phyloP scores from a whole-genome alignment of 2,888 invertebrate genomes.

The Odontocerum albicorne region DNA sequence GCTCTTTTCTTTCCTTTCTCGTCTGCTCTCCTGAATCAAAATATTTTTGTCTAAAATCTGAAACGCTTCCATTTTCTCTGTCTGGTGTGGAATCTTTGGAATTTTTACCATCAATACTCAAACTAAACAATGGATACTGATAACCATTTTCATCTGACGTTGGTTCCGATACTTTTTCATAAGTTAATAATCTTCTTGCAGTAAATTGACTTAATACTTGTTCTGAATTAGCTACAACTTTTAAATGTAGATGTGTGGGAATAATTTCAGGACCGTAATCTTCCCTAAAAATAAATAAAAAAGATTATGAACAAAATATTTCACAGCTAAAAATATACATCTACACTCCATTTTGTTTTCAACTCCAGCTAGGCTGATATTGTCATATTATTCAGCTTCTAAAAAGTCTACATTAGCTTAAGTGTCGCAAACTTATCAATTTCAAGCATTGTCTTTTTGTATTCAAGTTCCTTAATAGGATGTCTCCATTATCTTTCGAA shows the following conservation, averaged over 20 bases:
- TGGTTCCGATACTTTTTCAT: slow-evolving; percentile 71
- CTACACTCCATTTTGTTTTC: no score
- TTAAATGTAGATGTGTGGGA: slow-evolving; percentile 79
- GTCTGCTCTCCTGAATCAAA: slow-evolving; percentile 68
- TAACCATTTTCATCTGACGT: background rate
- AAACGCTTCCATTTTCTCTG: slow-evolving; percentile 42
- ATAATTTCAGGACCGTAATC: slow-evolving; percentile 72
- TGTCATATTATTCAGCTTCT: no score
- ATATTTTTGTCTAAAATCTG: slow-evolving; percentile 67
- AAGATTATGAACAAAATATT: no score
- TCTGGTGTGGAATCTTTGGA: slow-evolving; percentile 36
- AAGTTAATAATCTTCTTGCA: slow-evolving; percentile 82
- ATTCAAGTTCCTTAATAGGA: no score
- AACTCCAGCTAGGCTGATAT: no score
- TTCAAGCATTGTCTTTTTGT: no score
- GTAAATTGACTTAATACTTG: slow-evolving; percentile 82
- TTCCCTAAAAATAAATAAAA: slow-evolving; percentile 53
- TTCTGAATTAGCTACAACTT: slow-evolving; percentile 82
- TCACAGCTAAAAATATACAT: no score
- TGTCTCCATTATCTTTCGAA: no score
- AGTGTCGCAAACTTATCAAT: no score
- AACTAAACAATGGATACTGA: slow-evolving; percentile 29
- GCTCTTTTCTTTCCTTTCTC: slow-evolving; percentile 58
- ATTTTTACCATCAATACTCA: slow-evolving; percentile 24
- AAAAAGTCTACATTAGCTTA: no score